Conservation (phyloP, 1,140 invertebrate genomes). For the Thaumetopoea pityocampa region DNA sequence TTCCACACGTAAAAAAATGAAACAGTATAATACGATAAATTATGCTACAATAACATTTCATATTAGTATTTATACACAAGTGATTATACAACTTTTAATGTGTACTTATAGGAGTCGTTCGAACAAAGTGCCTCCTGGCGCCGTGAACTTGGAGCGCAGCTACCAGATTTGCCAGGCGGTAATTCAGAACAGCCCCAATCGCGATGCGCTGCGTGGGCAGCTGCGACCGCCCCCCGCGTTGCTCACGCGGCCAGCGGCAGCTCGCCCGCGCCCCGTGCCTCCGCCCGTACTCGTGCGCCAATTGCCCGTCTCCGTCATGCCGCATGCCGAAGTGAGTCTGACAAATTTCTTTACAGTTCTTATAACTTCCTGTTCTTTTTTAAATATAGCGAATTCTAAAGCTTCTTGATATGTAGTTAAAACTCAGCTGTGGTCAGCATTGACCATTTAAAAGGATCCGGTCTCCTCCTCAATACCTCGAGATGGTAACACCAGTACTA, state of each 20-base stretch:
- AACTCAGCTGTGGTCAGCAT: no score
- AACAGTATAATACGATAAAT: no score
- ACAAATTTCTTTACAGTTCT: not conserved
- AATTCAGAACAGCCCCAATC: constrained; percentile 93
- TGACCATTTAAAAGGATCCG: no score
- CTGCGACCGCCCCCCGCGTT: constrained; percentile 88
- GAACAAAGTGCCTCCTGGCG: constrained; percentile 87
- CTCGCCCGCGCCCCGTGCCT: constrained; percentile 40
- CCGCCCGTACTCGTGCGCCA: constrained; percentile 76
- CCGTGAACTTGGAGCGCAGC: constrained; percentile 93
- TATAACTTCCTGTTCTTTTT: not conserved
- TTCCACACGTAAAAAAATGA: no score
- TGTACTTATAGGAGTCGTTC: constrained; percentile 56
- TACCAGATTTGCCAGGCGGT: constrained; percentile 97
- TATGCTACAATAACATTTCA: no score
- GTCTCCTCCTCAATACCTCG: no score
- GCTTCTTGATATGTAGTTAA: no score
- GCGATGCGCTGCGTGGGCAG: constrained; percentile 90
- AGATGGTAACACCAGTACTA: no score
- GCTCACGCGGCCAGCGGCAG: constrained; percentile 65
- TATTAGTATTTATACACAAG: no score
- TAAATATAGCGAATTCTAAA: no score
- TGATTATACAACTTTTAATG: no score
- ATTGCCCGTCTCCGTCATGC: constrained; percentile 78
- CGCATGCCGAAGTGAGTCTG: constrained; percentile 58